Conservation (phyloP, 2,797 vertebrate species). For the Phataginus tetradactyla region DNA sequence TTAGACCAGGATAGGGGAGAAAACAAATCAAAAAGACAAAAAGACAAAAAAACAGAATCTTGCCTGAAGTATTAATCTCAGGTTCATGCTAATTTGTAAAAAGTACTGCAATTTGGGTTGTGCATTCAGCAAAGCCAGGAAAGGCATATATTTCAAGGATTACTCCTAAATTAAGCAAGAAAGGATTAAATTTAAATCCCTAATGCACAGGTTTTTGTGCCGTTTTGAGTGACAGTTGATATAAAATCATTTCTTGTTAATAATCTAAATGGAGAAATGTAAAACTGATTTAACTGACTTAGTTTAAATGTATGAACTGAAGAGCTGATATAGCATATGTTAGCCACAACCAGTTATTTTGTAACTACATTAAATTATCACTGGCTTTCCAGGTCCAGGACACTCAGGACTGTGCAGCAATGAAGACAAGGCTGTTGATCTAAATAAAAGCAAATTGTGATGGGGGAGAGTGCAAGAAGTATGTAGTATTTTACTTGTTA, state of each 20-base stretch:
- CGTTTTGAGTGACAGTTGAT: background rate
- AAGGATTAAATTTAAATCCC: background rate
- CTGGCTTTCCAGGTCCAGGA: too few species aligned
- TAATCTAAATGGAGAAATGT: background rate
- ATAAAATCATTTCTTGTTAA: background rate
- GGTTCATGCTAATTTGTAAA: background rate
- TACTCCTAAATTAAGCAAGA: background rate
- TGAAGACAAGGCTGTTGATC: background rate
- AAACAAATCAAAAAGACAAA: background rate
- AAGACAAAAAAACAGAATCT: background rate
- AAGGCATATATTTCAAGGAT: background rate
- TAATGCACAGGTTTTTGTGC: background rate
- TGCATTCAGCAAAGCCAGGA: background rate
- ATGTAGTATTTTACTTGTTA: background rate
- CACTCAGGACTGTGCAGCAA: rapidly evolving
- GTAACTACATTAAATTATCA: background rate
- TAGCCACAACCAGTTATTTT: background rate
- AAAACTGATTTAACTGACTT: background rate
- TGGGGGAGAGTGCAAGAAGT: background rate
- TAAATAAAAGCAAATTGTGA: background rate
- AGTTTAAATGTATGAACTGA: background rate
- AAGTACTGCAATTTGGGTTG: too few species aligned
- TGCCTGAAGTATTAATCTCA: background rate
- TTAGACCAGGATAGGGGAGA: background rate
- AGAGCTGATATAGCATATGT: background rate